A percentile compares a stretch with the other conserved stretches of the same genome.
Evolutionary conservation across 2,888 invertebrate species (phyloP).

Genomic region (Synanthedon myopaeformis): DNA sequence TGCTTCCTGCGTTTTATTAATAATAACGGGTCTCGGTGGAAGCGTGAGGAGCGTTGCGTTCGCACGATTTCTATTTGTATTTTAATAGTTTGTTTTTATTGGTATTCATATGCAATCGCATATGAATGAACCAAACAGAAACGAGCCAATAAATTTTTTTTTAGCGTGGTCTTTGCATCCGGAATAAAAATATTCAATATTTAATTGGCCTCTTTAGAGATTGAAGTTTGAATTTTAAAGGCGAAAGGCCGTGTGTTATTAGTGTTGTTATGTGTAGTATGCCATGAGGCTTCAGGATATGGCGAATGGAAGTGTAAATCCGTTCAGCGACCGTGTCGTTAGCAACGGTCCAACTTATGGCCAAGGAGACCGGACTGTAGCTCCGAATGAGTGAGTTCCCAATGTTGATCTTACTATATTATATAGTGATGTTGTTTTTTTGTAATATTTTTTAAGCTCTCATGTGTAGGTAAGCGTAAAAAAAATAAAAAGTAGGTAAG

Average conservation of each 20-base stretch:
- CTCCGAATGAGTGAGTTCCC: conserved; percentile 61
- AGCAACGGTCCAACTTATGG: conserved; percentile 52
- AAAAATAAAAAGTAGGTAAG: no score
- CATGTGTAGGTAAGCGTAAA: no score
- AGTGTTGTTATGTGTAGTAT: conserved; percentile 17
- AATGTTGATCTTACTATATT: not conserved
- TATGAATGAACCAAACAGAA: no score
- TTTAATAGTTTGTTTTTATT: not conserved
- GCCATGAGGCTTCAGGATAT: conserved; percentile 42
- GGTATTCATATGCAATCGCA: not conserved
- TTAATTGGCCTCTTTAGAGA: not conserved
- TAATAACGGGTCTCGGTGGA: conserved; percentile 11
- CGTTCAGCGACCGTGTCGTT: conserved; percentile 15
- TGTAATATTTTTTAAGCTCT: not conserved
- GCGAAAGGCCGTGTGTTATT: not conserved
- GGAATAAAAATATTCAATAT: no score
- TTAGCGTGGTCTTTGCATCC: no score
- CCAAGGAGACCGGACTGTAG: conserved; percentile 59
- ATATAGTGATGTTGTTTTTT: not conserved
- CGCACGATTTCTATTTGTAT: not conserved
- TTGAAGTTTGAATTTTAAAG: not conserved
- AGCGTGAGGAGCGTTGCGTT: conserved; percentile 4
- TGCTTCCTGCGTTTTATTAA: conserved; percentile 38
- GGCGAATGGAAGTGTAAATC: conserved; percentile 34
- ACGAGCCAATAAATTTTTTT: no score